phyloP scores from a whole-genome alignment of 2,113 vertebrate genomes.

The Phyllostomus hastatus region DNA sequence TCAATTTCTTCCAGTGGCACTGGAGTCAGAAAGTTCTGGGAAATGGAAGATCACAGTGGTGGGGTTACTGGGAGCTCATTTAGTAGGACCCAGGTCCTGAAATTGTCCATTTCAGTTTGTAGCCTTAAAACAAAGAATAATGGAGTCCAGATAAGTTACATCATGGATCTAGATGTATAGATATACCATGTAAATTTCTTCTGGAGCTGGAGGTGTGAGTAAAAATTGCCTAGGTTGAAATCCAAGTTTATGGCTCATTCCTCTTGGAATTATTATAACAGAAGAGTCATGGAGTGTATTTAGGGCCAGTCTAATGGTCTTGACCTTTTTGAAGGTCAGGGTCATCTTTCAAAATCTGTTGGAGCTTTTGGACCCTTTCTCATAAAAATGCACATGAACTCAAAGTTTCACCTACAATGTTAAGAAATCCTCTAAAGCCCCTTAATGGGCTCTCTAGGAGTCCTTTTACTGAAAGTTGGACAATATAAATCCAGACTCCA shows the following conservation, averaged over 20 bases:
- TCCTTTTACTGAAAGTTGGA: not conserved
- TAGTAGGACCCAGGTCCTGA: not conserved
- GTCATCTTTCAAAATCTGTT: slow-evolving; percentile 5
- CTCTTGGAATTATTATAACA: not conserved
- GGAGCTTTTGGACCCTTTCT: not conserved
- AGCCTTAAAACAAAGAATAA: not conserved
- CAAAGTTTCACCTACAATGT: not conserved
- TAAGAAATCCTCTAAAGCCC: not conserved
- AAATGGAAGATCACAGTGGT: not conserved
- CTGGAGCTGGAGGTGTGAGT: not conserved
- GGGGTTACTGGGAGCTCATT: not conserved
- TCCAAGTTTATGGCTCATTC: not conserved
- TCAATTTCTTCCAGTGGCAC: not conserved
- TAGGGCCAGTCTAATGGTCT: not conserved
- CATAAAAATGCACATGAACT: not conserved
- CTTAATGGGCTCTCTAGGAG: not conserved
- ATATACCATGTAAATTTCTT: not conserved
- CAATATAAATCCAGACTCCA: not conserved
- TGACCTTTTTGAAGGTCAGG: slow-evolving; percentile 9
- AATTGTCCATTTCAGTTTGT: not conserved
- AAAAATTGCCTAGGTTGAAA: slow-evolving; percentile 11
- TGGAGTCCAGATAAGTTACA: not conserved
- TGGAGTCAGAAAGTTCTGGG: not conserved
- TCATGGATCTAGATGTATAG: not conserved
- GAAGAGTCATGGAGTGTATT: not conserved